Base-by-base conservation (phyloP, 1,140 invertebrate species). In the Diorhabda carinulata region DNA sequence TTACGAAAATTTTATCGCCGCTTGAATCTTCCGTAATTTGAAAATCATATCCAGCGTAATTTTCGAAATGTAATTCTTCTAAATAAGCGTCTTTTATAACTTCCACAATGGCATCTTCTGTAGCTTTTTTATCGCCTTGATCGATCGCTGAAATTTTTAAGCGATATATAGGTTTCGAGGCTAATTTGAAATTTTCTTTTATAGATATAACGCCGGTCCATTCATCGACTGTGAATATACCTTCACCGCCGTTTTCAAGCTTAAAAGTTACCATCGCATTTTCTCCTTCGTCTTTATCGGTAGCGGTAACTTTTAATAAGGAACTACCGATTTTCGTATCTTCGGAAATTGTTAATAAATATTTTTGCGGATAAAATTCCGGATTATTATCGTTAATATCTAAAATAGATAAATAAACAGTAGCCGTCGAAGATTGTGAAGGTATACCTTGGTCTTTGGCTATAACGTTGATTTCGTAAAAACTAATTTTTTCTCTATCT, bases 321-420 rank as follows among this genome's bases (percentile, higher is more conserved):
- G 84, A 86, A 1, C 87, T 88, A 1, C 89, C 91, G 3, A 86
- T 81, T 42, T 85, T 81, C 7, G 87, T 83, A 69, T 89, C 86
- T 72, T 92, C 89, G 6, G 85, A 81, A 10, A 95, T 80, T 41
- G 86, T 82, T 71, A 91, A 83, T 76, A 95, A 89, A 81, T 96
- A 96, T 72, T 88, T 85, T 76, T 86, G 86, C 0, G 94, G 94
- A 84, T 96, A 96, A 83, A 97, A 95, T 73, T 89, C 85, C 0
- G 95, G 94, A 74, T 86, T 86, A 79, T 96, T 96, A 80, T 97
- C 96, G 80, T 98, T 98, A 2, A 94, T 88, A 83, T 98, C 96
- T 44, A 92, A 83, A 4, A 98, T 86, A 66, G 84, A 87, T 2
- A 98, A 81, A 72, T 88, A 84, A 41, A 98, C 89, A 9, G 94